Evolutionary conservation across 2,797 vertebrate species (phyloP).

Genomic region (Galago senegalensis): DNA sequence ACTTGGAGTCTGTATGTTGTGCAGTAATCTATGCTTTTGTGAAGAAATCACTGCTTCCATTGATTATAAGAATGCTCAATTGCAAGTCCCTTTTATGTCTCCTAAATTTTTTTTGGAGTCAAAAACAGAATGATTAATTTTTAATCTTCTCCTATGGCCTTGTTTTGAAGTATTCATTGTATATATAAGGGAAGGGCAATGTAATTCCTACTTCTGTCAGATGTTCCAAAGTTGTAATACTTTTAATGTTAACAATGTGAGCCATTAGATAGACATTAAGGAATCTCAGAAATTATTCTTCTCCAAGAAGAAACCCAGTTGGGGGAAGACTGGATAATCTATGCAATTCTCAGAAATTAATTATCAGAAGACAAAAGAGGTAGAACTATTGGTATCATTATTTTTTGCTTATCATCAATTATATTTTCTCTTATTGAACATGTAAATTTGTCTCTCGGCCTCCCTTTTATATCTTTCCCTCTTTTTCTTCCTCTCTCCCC

Average conservation of each 20-base stretch:
- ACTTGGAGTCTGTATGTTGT: neutral
- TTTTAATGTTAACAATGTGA: neutral
- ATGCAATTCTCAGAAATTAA: neutral
- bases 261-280: neutral
- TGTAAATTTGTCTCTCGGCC: neutral
- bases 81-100: neutral
- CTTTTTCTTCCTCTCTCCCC: fast-evolving
- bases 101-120: neutral
- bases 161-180: neutral
- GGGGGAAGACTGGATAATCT: neutral
- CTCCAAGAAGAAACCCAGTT: neutral
- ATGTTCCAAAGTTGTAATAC: neutral
- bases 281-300: neutral
- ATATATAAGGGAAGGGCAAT: neutral
- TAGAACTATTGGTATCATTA: neutral
- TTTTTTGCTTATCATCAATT: neutral
- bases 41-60: neutral
- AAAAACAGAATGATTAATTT: neutral
- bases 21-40: neutral
- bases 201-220: neutral
- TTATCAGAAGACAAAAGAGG: neutral
- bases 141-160: neutral
- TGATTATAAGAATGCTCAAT: neutral
- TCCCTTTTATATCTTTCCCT: neutral
- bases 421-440: neutral